Conservation (phyloP, 2,888 invertebrate genomes). For the Drosophila sordidapex region DNA sequence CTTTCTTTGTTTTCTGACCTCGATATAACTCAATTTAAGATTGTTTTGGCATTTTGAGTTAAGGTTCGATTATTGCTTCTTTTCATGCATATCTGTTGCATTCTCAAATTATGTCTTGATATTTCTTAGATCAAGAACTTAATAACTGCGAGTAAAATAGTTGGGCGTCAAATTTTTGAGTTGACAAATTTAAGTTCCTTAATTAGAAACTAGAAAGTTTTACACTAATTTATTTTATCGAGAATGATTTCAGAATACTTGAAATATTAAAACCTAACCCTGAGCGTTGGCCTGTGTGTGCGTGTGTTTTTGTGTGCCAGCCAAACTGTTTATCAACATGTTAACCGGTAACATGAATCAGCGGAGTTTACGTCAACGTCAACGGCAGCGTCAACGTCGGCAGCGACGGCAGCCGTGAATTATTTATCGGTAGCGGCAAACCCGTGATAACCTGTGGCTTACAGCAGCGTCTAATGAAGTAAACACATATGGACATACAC, state of each 20-base stretch:
- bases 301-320: not conserved
- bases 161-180: not conserved
- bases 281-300: not conserved
- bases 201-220: not conserved
- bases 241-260: not conserved
- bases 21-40: not conserved
- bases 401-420: conserved; percentile 29
- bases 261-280: not conserved
- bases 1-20: not conserved
- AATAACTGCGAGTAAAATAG: not conserved
- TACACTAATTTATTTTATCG: not conserved
- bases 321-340: conserved; percentile 11
- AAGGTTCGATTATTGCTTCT: not conserved
- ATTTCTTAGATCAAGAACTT: not conserved
- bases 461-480: conserved; percentile 36
- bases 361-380: not conserved
- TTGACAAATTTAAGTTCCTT: not conserved
- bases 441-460: conserved; percentile 59
- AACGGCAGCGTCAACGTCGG: not conserved
- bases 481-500: conserved; percentile 10
- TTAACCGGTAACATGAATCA: conserved; percentile 37
- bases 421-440: conserved; percentile 60
- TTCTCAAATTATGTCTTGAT: not conserved
- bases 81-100: not conserved
- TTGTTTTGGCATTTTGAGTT: not conserved